Evolutionary conservation across 2,797 vertebrate species (phyloP), one percentile per base, ranked within the genome.

Genomic region (Tenualosa thibaudeaui): DNA sequence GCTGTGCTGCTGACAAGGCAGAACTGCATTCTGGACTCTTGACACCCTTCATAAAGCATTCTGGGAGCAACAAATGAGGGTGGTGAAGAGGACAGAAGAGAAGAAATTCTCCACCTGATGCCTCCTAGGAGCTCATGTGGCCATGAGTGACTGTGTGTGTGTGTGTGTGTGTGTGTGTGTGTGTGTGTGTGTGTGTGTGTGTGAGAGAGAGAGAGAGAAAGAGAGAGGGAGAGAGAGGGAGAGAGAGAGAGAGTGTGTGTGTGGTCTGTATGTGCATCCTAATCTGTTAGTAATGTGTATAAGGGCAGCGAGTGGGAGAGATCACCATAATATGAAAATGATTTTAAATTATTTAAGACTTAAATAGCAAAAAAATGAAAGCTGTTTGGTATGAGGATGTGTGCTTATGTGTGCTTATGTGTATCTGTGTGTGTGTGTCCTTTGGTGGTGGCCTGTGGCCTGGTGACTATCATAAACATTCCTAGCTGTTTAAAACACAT

Each of bases 21-120:
- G 81, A 88, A 87, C 22, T 37, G 71, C 56, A 83, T 56, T 75
- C 43, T 81, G 78, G 83, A 46, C 83, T 71, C 81, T 68, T 49
- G 83, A 82, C 84, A 86, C 40, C 82, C 56, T 81, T 83, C 82
- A 87, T 89, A 85, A 90, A 90, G 85, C 84, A 86, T 88, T 87
- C 81, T 19, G 15, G 58, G 83, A 60, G 84, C 85, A 84, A 87
- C 71, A 88, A 82, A 86, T 65, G 51, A 40, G 15, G 78, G 58
- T 81, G 81, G 83, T 22, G 71, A 22, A 51, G 50, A 51, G 40
- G 58, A 56, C 9, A 78, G 12, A 49, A 81, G 83, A 83, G 71
- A 58, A 87, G 51, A 68, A 83, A 83, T 60, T 78, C 17, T 49
- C 54, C 51, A 82, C 40, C 50, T 62, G 84, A 51, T 24, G 51